Evolutionary conservation across 2,888 invertebrate genomes (phyloP), one percentile per base, ranked within the genome.

Genomic region (Laspeyria flexula): DNA sequence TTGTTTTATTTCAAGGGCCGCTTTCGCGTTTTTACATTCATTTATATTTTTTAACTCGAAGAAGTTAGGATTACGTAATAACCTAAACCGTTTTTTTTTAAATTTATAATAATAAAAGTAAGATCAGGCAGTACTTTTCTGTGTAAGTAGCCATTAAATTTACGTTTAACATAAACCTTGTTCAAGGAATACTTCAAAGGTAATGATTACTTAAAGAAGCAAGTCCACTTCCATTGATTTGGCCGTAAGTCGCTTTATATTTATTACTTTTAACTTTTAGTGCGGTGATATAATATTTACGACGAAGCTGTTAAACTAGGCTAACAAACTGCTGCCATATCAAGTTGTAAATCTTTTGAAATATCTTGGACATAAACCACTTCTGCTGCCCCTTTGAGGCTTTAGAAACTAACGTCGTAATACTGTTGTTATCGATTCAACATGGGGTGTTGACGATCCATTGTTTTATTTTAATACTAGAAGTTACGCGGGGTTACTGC

Each of bases 251-350:
- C 37, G 37, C 12, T 10, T 23, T 18, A 44, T 44, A 44, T 30
- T 37, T 44, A 44, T n/a, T 6, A 44, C 29, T 44, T 44, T 43
- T 15, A 30, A 44, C 29, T 44, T 38, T 44, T 29, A 44, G 25
- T 37, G 13, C n/a, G 16, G 18, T 37, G 13, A 21, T 37, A 37
- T 44, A 30, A 27, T 38, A 25, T 38, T 38, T 25, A 38, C 25
- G 38, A 30, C 16, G 12, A 41, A 18, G 41, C 18, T 18, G 30
- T 41, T 30, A 41, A 30, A 16, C 12, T 3, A 7, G 37, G 37
- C n/a, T 34, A 18, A 18, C 34, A 43, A 1, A 65, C 84, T 63
- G 83, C 77, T 30, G 94, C 95, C 6, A 89, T 95, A 1, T 77
- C 83, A 27, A 73, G 91, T 48, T 75, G 1, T 88, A 93, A 46